Percentiles rank a stretch among this genome's conserved stretches.
These are phyloP conservation scores for Pelecanoides urinatrix DNA, from an alignment of 2,113 vertebrate genomes.

Conservation along the genomic window DNA sequence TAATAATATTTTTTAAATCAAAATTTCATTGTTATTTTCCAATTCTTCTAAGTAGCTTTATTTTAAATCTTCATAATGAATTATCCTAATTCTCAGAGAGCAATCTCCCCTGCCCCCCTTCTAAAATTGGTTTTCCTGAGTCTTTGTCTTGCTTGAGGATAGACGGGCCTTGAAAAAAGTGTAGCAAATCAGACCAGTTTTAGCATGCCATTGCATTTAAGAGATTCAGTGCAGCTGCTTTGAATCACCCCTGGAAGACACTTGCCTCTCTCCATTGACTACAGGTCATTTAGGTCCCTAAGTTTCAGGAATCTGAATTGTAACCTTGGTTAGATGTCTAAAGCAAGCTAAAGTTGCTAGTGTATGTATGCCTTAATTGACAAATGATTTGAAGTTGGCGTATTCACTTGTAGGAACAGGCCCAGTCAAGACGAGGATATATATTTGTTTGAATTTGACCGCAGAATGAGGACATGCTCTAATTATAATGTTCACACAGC, in stretches of 20 bases:
- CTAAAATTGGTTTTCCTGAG: not conserved
- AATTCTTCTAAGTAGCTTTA: not conserved
- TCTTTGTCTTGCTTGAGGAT: not conserved
- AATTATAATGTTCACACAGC: slow-evolving; percentile 13
- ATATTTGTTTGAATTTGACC: not conserved
- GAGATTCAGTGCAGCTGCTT: not conserved
- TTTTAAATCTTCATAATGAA: not conserved
- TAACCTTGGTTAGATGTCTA: not conserved
- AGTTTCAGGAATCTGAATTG: not conserved
- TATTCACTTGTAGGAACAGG: not conserved
- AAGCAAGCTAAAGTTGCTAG: not conserved
- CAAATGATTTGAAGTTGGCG: not conserved
- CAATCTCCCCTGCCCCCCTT: not conserved
- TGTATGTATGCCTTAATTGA: not conserved
- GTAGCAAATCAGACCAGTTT: not conserved
- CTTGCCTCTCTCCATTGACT: not conserved
- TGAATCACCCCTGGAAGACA: not conserved
- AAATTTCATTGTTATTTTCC: not conserved
- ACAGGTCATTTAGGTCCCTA: not conserved
- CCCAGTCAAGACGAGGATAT: not conserved
- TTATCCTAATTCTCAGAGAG: not conserved
- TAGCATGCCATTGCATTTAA: not conserved
- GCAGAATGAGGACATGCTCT: not conserved
- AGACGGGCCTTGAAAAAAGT: not conserved
- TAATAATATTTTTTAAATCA: not conserved